A percentile compares a stretch with the other conserved stretches of the same genome.
phyloP scores from a whole-genome alignment of 2,797 vertebrate genomes.

The Sebastes ruberrimus region DNA sequence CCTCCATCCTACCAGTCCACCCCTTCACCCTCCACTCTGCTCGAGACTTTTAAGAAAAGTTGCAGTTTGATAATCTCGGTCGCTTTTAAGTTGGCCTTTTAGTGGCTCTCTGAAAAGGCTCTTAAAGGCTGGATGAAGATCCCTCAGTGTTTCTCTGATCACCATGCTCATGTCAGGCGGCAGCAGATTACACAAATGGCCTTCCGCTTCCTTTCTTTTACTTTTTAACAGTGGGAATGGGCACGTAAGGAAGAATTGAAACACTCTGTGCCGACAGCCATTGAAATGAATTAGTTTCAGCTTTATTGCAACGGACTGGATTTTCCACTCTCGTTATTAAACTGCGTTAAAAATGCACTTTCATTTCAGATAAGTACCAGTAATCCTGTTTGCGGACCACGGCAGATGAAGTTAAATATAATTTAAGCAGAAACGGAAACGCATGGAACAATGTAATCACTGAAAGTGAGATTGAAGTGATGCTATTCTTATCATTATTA shows the following conservation, averaged over 20 bases:
- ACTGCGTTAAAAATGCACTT: constrained; percentile 86
- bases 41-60: constrained; percentile 73
- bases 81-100: constrained; percentile 71
- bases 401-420: constrained; percentile 86
- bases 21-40: constrained; percentile 51
- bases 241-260: constrained; percentile 65
- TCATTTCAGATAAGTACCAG: constrained; percentile 87
- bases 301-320: constrained; percentile 84
- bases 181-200: constrained; percentile 74
- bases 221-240: constrained; percentile 66
- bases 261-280: constrained; percentile 73
- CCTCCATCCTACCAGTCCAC: constrained; percentile 38
- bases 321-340: constrained; percentile 87
- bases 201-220: constrained; percentile 67
- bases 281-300: constrained; percentile 85
- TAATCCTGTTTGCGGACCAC: constrained; percentile 86
- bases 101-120: constrained; percentile 72
- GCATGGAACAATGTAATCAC: constrained; percentile 84
- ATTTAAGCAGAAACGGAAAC: constrained; percentile 86
- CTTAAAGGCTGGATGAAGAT: constrained; percentile 67
- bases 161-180: constrained; percentile 65
- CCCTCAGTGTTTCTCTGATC: constrained; percentile 71
- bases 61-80: constrained; percentile 76
- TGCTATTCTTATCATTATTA: constrained; percentile 83
- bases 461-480: constrained; percentile 87